phyloP scores from a whole-genome alignment of 2,888 invertebrate species.

The Heliconius cydno region DNA sequence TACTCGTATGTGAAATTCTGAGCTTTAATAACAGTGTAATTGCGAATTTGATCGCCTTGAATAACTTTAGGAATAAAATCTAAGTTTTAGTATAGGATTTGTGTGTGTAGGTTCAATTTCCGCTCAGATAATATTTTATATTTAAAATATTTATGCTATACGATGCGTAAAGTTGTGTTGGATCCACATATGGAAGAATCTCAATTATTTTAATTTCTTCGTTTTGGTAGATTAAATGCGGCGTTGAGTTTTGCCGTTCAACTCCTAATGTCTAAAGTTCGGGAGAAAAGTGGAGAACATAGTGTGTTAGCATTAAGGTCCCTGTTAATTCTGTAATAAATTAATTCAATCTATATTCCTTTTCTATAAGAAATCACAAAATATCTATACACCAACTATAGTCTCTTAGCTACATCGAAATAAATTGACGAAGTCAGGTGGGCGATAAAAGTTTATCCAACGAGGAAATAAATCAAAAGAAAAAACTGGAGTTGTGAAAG shows the following conservation, averaged over 20 bases:
- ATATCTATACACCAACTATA: background rate
- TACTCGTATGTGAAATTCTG: background rate
- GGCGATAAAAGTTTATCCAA: slow-evolving; percentile 21
- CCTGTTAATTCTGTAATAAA: background rate
- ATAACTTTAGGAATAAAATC: too few species aligned
- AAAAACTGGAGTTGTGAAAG: slow-evolving; percentile 20
- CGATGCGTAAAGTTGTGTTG: too few species aligned
- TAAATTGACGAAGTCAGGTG: slow-evolving; percentile 1
- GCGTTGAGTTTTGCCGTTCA: background rate
- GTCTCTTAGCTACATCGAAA: background rate
- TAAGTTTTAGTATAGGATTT: too few species aligned
- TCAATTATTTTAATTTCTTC: background rate
- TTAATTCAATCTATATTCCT: background rate
- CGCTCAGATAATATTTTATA: too few species aligned
- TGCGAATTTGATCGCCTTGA: background rate
- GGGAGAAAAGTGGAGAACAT: too few species aligned
- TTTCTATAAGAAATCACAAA: background rate
- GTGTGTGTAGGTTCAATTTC: too few species aligned
- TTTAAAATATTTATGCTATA: too few species aligned
- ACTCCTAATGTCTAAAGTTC: too few species aligned
- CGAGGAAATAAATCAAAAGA: slow-evolving; percentile 27
- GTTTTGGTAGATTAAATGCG: background rate
- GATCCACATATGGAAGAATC: too few species aligned
- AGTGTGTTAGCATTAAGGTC: too few species aligned
- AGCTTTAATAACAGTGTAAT: background rate